phyloP scores from a whole-genome alignment of 2,113 vertebrate genomes.

The Phaethornis superciliosus region DNA sequence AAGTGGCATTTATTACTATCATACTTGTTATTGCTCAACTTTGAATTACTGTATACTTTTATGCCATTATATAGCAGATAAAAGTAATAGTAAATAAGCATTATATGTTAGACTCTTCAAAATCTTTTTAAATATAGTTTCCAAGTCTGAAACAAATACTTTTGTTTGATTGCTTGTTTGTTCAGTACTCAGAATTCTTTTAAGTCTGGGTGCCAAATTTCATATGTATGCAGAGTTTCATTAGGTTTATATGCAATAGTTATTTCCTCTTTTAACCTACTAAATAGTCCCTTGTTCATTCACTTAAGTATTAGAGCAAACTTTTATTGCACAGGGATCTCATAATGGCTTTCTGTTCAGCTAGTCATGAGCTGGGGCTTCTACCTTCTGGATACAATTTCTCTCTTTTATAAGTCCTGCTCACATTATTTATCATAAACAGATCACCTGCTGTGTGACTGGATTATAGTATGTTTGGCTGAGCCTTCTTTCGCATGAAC shows the following conservation, averaged over 20 bases:
- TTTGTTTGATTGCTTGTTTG: background rate
- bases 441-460: background rate
- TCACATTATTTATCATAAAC: background rate
- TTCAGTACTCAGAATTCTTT: background rate
- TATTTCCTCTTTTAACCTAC: background rate
- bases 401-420: background rate
- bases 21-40: background rate
- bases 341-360: background rate
- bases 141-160: background rate
- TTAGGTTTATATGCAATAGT: background rate
- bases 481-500: background rate
- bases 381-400: background rate
- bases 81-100: background rate
- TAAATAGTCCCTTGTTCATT: background rate
- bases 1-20: background rate
- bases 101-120: background rate
- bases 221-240: background rate
- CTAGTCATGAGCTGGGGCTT: background rate
- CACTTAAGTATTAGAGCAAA: background rate
- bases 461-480: background rate
- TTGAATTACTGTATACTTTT: background rate
- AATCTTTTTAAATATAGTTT: background rate
- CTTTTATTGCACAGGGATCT: background rate
- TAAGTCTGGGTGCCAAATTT: background rate
- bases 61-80: background rate